Percentiles rank a stretch among this genome's conserved stretches.
Evolutionary conservation across 2,888 invertebrate species (phyloP).

Genomic region (Acanthosoma haemorrhoidale): DNA sequence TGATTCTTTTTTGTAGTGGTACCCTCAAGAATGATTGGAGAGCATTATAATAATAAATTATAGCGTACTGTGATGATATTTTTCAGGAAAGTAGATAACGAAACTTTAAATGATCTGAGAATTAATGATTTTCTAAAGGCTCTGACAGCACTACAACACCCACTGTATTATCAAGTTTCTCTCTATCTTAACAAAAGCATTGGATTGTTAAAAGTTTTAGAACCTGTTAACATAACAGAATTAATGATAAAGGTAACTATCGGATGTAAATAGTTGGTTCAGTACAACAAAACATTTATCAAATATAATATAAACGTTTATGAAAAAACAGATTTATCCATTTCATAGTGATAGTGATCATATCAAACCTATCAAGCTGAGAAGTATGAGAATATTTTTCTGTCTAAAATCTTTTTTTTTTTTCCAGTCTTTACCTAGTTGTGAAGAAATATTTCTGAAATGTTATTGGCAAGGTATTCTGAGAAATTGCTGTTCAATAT

Average conservation of each 20-base stretch:
- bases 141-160: conserved; percentile 41
- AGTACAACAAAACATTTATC: not conserved
- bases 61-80: no score
- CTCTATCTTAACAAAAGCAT: conserved; percentile 35
- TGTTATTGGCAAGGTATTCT: conserved; percentile 42
- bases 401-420: not conserved
- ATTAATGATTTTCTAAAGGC: conserved; percentile 39
- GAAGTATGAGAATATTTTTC: no score
- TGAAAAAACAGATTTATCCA: no score
- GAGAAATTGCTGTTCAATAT: conserved; percentile 41
- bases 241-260: conserved; percentile 41
- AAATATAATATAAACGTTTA: not conserved
- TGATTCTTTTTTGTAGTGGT: no score
- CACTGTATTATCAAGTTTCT: conserved; percentile 40
- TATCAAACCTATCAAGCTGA: no score
- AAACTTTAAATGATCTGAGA: conserved; percentile 8
- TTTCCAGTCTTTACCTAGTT: conserved; percentile 41
- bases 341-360: no score
- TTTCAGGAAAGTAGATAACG: conserved; percentile 15
- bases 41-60: no score
- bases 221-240: conserved; percentile 41
- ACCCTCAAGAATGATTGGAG: no score
- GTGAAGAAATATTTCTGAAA: conserved; percentile 41
- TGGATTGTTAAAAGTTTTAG: conserved; percentile 35
- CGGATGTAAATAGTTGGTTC: no score